Evolutionary conservation across 23 tunicate genomes (phyloP).

Genomic region (Halocynthia roretzi): DNA sequence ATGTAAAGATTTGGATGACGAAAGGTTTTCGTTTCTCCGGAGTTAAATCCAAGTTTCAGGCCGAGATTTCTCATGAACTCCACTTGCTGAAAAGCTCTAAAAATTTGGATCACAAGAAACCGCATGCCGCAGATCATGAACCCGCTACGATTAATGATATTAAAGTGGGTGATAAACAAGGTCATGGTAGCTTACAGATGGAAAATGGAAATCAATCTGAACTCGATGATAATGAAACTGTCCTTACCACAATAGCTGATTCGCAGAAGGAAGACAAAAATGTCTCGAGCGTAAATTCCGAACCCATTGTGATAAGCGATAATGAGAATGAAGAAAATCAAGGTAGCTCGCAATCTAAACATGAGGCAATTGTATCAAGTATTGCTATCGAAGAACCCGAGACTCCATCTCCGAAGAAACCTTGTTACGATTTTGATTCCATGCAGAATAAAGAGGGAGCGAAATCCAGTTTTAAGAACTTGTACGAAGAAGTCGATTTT

Average conservation of each 20-base stretch:
- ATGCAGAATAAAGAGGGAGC: too few species aligned
- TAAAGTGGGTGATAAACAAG: too few species aligned
- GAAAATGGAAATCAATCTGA: too few species aligned
- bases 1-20: slow-evolving; percentile 8
- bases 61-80: slow-evolving; percentile 2
- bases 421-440: too few species aligned
- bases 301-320: background rate
- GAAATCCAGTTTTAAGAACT: too few species aligned
- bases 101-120: background rate
- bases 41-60: slow-evolving; percentile 4
- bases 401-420: too few species aligned
- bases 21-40: slow-evolving; percentile 14
- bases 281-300: background rate
- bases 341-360: background rate
- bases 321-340: background rate
- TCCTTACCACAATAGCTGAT: too few species aligned
- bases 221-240: too few species aligned
- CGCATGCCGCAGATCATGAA: background rate
- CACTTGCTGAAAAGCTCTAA: background rate
- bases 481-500: slow-evolving; percentile 36
- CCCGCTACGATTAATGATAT: background rate
- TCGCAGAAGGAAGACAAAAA: background rate
- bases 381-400: too few species aligned
- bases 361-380: too few species aligned
- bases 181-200: background rate